phyloP scores from a whole-genome alignment of 2,888 invertebrate genomes.

The Cephus sareptanus region DNA sequence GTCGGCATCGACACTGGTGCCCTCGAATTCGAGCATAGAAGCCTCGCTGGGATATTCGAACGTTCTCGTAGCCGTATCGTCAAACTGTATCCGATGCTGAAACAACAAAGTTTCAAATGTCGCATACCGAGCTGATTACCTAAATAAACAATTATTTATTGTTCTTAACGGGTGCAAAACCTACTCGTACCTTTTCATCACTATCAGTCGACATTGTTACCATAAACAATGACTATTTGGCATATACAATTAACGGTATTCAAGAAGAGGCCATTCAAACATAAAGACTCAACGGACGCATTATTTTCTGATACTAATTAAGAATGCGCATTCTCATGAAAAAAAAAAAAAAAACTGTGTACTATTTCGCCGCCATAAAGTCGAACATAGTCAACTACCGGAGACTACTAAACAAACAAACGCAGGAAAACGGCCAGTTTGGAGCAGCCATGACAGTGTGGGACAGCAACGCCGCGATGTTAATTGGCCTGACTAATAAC shows the following conservation, averaged over 20 bases:
- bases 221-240: not conserved
- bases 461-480: not conserved
- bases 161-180: not conserved
- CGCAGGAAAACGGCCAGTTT: not conserved
- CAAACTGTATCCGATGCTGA: conserved; percentile 90
- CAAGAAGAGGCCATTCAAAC: not conserved
- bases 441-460: not conserved
- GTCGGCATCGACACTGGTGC: conserved; percentile 52
- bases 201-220: not conserved
- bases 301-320: not conserved
- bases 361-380: not conserved
- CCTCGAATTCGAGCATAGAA: conserved; percentile 77
- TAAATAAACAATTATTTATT: conserved; percentile 23
- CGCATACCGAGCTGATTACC: not conserved
- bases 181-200: not conserved
- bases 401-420: no score
- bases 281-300: not conserved
- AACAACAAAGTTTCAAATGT: conserved; percentile 52
- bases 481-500: not conserved
- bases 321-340: not conserved
- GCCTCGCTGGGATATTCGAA: conserved; percentile 96
- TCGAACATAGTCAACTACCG: not conserved
- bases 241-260: not conserved
- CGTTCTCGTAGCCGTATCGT: conserved; percentile 86
- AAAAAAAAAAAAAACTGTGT: not conserved